Conservation (phyloP, 2,797 vertebrate genomes). For the Lagorchestes hirsutus region DNA sequence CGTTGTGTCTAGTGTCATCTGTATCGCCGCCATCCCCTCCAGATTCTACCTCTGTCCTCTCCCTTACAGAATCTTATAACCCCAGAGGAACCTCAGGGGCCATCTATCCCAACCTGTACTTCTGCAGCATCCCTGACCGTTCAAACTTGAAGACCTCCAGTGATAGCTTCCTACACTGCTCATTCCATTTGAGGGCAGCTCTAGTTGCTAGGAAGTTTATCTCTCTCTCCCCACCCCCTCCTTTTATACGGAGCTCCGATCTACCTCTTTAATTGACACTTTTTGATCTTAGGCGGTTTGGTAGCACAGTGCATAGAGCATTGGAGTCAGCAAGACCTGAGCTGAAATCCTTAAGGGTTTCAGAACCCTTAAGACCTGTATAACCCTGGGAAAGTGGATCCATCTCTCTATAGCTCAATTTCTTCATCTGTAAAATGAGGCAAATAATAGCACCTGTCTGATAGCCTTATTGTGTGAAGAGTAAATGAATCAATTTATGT, state of each 20-base stretch:
- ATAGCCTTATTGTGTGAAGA: neutral
- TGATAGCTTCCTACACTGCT: neutral
- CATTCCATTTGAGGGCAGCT: neutral
- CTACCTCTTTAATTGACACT: neutral
- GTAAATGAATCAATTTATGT: neutral
- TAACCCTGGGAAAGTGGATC: neutral
- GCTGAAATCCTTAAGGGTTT: neutral
- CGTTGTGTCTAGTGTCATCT: neutral
- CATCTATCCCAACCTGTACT: neutral
- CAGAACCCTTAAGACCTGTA: neutral
- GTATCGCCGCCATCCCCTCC: conserved; percentile 30
- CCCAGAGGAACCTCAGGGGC: neutral
- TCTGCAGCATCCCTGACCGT: neutral
- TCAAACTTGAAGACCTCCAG: neutral
- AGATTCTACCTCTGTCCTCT: neutral
- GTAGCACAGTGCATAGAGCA: neutral
- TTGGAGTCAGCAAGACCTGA: neutral
- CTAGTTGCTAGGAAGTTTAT: neutral
- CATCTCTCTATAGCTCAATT: neutral
- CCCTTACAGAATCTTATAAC: conserved; percentile 72
- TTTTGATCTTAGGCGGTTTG: neutral
- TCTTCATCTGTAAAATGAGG: neutral
- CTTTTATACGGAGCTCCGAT: neutral
- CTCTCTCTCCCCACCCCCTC: neutral
- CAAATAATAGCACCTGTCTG: neutral